Evolutionary conservation across 1,140 invertebrate species (phyloP), one percentile per base, ranked within the genome.

Genomic region (Drosophila miranda): DNA sequence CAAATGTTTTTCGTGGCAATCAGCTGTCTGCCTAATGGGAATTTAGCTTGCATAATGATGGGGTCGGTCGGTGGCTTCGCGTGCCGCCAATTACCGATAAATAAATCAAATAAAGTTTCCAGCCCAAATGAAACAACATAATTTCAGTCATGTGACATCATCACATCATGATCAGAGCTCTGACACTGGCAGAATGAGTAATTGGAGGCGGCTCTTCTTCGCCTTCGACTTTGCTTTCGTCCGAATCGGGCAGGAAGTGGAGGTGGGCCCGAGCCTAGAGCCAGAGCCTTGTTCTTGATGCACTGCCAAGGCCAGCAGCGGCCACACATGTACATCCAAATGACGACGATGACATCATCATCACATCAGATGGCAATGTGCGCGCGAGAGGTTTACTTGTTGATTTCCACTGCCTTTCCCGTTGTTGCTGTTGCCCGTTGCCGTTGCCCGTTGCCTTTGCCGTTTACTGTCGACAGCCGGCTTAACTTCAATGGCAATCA

Each of bases 111-210:
- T 51, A 83, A 73, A 52, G 61, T 76, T 67, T 64, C 58, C 57
- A 67, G 63, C 4, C 23, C 23, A 26, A 26, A 26, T 26, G 23
- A 26, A 26, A 26, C 23, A 26, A 52, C 67, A 59, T 79, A 61
- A 63, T 63, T 70, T 81, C 54, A 68, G 74, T 70, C 81, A 86
- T 87, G 82, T 86, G 81, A 86, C 81, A 86, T 86, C 81, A 84
- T 77, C 80, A 68, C 60, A 61, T 54, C 50, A 43, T 87, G 81
- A 87, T 82, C 71, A 51, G 68, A 38, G 11, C 11, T 13, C 11
- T 38, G 11, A 1, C 11, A 11, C 34, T 13, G 34, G 11, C 34
- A 38, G 34, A 38, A 38, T 38, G 34, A 38, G 34, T 38, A 38
- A 38, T 38, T 13, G 34, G 34, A 38, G 34, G 34, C 4, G 34